These are phyloP conservation scores for Chlorospingus semifuscus DNA, from an alignment of 2,797 vertebrate species.

Conservation along the genomic window DNA sequence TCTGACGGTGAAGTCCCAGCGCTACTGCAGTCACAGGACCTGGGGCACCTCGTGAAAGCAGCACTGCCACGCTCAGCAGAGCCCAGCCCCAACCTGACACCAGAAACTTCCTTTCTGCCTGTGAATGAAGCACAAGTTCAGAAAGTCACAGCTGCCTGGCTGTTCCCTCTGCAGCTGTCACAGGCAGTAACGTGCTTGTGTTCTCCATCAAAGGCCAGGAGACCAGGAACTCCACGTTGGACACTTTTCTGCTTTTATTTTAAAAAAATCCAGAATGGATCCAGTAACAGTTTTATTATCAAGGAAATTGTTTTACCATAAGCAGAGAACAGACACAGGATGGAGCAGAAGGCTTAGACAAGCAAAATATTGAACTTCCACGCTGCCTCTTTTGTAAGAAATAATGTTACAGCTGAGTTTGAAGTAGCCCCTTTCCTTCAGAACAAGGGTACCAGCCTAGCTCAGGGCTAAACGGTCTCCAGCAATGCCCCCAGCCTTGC, in stretches of 20 bases:
- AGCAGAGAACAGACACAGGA: constrained; percentile 58
- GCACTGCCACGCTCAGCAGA: neutral
- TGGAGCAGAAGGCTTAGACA: constrained; percentile 62
- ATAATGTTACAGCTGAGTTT: constrained; percentile 14
- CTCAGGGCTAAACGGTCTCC: neutral
- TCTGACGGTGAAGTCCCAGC: neutral
- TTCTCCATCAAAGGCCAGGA: neutral
- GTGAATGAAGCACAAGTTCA: neutral
- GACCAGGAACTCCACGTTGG: neutral
- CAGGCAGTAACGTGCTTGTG: fast-evolving
- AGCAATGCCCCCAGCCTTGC: neutral
- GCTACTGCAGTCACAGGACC: neutral
- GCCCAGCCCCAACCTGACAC: neutral
- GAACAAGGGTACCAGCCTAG: neutral
- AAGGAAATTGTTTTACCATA: constrained; percentile 57
- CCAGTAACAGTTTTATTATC: constrained; percentile 65
- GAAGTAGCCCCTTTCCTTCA: constrained; percentile 10
- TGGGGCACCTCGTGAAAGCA: fast-evolving
- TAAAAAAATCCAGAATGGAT: constrained; percentile 68
- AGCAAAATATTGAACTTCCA: constrained; percentile 20
- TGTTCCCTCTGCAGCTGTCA: neutral
- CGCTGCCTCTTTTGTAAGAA: neutral
- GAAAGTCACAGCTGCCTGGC: neutral
- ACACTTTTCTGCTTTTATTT: constrained; percentile 68
- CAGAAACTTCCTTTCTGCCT: neutral